Conservation (phyloP, 2,797 vertebrate species). For the Pseudomugil gertrudae region DNA sequence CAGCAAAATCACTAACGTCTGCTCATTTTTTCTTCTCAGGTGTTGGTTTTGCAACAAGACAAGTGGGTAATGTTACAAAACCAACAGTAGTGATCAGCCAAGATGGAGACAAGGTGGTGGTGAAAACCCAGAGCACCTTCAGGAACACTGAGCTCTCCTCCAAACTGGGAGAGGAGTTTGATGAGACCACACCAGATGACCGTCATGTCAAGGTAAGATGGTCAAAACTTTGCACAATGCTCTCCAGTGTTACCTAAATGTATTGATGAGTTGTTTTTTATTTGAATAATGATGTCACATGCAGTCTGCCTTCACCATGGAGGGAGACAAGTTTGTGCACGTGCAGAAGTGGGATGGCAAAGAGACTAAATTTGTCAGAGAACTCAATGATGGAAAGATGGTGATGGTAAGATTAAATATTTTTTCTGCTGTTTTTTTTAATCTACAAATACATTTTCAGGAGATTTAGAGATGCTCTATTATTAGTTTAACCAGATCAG, state of each 20-base stretch:
- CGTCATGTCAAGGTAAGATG: constrained; percentile 90
- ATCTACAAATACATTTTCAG: no score
- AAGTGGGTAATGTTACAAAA: constrained; percentile 95
- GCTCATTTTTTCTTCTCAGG: constrained; percentile 72
- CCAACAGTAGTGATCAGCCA: constrained; percentile 91
- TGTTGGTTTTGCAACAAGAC: constrained; percentile 92
- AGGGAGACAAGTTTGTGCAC: constrained; percentile 90
- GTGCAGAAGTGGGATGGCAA: constrained; percentile 96
- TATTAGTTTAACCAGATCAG: neutral
- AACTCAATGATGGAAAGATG: constrained; percentile 95
- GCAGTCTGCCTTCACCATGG: constrained; percentile 90
- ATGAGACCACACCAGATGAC: constrained; percentile 92
- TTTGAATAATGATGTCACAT: constrained; percentile 31
- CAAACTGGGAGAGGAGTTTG: constrained; percentile 95
- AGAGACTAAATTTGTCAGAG: constrained; percentile 91
- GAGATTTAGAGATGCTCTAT: no score
- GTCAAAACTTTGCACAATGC: neutral
- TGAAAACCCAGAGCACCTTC: constrained; percentile 93
- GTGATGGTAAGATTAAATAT: constrained; percentile 84
- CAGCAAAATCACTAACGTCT: neutral
- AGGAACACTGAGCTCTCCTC: constrained; percentile 93
- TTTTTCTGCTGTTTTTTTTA: neutral
- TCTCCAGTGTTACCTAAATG: neutral
- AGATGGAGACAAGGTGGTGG: constrained; percentile 89
- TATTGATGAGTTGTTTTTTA: neutral